These are phyloP conservation scores for Ptiloglossa arizonensis DNA, from an alignment of 1,140 invertebrate species.

Conservation along the genomic window DNA sequence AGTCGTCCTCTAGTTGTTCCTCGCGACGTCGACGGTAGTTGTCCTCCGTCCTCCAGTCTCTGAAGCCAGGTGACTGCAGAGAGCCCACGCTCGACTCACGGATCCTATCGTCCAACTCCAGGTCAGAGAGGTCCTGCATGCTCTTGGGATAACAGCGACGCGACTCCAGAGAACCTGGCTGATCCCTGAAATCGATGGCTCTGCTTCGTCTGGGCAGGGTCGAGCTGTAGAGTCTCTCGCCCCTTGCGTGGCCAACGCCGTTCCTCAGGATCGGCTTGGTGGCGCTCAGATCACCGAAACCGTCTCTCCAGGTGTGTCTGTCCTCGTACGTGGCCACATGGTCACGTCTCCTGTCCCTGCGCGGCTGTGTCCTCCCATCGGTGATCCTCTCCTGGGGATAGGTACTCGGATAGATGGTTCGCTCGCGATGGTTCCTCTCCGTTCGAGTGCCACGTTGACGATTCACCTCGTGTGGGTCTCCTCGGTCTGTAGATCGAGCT, in stretches of 20 bases:
- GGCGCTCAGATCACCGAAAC: neutral
- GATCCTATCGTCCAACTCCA: conserved; percentile 73
- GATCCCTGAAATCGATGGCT: conserved; percentile 68
- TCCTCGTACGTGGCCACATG: conserved; percentile 20
- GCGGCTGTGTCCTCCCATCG: conserved; percentile 5
- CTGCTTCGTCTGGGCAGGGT: conserved; percentile 67
- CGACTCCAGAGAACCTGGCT: conserved; percentile 45
- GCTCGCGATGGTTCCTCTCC: conserved; percentile 9
- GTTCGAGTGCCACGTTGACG: neutral
- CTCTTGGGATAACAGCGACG: conserved; percentile 72
- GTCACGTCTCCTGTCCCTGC: conserved; percentile 29
- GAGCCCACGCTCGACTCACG: conserved; percentile 59
- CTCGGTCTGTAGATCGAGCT: neutral
- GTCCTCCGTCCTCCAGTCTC: conserved; percentile 23
- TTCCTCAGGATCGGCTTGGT: conserved; percentile 56
- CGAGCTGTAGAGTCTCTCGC: conserved; percentile 56
- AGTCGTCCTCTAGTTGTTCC: conserved; percentile 65
- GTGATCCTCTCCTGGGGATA: conserved; percentile 7
- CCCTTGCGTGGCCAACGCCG: conserved; percentile 38
- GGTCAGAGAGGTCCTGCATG: conserved; percentile 75
- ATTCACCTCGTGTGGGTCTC: neutral
- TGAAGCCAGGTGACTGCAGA: conserved; percentile 8
- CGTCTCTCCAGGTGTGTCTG: neutral
- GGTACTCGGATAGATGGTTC: conserved; percentile 11
- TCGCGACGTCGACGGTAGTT: conserved; percentile 24